Percentiles rank a stretch among this genome's conserved stretches.
These are phyloP conservation scores for Nothobranchius furzeri DNA, from an alignment of 2,113 vertebrate species.

Conservation along the genomic window DNA sequence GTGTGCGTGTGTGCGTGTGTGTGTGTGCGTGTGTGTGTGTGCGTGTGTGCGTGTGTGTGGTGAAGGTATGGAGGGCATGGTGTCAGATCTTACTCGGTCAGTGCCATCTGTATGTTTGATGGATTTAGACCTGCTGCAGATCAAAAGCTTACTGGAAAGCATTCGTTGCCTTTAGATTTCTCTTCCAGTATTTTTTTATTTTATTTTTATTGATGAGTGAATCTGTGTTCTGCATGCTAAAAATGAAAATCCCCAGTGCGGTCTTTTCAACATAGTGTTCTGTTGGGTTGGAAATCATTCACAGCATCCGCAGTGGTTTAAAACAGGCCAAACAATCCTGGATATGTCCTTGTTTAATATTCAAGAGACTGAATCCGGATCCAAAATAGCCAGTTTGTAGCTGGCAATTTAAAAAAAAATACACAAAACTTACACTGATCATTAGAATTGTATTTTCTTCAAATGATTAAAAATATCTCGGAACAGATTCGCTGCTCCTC, in stretches of 20 bases:
- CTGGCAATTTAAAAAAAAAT: no score
- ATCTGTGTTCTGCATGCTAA: not conserved
- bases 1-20: no score
- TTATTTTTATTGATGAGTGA: conserved; percentile 15
- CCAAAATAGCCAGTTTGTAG: no score
- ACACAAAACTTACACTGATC: no score
- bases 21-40: not conserved
- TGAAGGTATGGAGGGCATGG: conserved; percentile 4
- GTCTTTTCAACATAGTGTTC: conserved; percentile 15
- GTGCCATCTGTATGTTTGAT: conserved; percentile 31
- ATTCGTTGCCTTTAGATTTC: conserved; percentile 4
- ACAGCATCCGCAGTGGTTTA: not conserved
- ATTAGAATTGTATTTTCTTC: no score
- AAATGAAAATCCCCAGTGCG: conserved; percentile 29
- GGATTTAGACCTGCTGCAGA: conserved; percentile 7
- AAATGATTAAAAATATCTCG: no score
- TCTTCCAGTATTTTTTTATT: not conserved
- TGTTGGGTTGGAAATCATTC: not conserved
- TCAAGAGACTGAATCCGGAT: no score
- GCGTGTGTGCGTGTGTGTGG: not conserved
- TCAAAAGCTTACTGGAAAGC: conserved; percentile 21
- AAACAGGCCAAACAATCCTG: conserved; percentile 2
- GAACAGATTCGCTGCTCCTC: no score
- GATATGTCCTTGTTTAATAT: no score
- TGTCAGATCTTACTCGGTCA: conserved; percentile 36